phyloP scores from a whole-genome alignment of 92 coral and sea anemone species.

The Palythoa grandis region DNA sequence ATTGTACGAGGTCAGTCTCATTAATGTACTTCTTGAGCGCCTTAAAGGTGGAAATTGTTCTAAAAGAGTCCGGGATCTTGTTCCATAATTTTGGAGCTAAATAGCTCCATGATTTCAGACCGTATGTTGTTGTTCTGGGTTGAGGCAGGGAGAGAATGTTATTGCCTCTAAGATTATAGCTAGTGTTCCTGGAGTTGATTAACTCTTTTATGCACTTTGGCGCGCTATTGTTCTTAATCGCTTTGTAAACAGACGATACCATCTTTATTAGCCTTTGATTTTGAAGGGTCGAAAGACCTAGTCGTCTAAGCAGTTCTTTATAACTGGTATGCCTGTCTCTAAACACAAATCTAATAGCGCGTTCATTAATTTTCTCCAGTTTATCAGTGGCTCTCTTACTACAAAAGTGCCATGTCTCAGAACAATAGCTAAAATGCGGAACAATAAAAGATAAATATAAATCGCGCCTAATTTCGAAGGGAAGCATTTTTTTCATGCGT shows the following conservation, averaged over 20 bases:
- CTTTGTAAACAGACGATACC: too few relatives aligned
- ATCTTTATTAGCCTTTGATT: too few relatives aligned
- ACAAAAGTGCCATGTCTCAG: constrained; percentile 56
- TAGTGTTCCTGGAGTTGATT: background rate
- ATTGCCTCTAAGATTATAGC: background rate
- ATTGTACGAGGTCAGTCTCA: background rate
- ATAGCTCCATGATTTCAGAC: background rate
- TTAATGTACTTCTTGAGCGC: background rate
- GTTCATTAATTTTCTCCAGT: constrained; percentile 40
- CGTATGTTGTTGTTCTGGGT: background rate
- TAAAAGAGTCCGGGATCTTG: background rate
- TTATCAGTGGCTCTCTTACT: constrained; percentile 40
- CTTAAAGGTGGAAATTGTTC: background rate
- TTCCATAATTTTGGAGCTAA: background rate
- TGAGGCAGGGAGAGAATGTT: background rate
- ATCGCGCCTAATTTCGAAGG: constrained; percentile 19
- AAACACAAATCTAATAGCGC: constrained; percentile 19
- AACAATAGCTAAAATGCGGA: constrained; percentile 47
- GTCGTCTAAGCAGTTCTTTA: too few relatives aligned
- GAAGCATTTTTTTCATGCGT: constrained; percentile 31
- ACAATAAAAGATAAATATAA: constrained; percentile 23
- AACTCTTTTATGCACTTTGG: too few relatives aligned
- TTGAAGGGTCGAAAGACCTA: too few relatives aligned
- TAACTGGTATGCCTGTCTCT: too few relatives aligned
- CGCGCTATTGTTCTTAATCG: too few relatives aligned